Evolutionary conservation across 2,888 invertebrate species (phyloP), one percentile per base, ranked within the genome.

Genomic region (Diadegma fenestrale): DNA sequence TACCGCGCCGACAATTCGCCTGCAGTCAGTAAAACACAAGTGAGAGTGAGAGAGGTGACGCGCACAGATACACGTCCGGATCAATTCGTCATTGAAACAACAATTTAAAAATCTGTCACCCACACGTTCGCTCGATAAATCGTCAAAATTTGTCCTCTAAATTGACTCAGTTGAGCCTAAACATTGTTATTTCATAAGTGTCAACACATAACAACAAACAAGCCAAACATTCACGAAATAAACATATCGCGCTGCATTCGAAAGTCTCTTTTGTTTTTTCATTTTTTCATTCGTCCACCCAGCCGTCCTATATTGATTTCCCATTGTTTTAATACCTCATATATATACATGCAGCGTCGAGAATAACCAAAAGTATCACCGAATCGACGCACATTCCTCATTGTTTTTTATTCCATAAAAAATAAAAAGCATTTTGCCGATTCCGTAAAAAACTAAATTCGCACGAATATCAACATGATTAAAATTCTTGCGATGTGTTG

Each of bases 301-400:
- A 54, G 48, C 41, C 69, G 51, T 68, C 45, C 72, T 82, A 82
- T 85, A 85, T 85, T 85, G 85, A 85, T 85, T 85, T 85, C 77
- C 82, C 82, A 85, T 85, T 85, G 85, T 85, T 85, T 80, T n/a
- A 82, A 85, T 43, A 68, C 76, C 43, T 48, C 33, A 64, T 64
- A 72, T 64, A 72, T 63, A 73, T 64, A 76, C 61, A 78, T 68
- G 30, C 26, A 66, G n/a, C 37, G 48, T 64, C 7, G 26, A 33
- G 48, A 37, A 37, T 33, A 48, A 64, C 14, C 48, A 37, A n/a
- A n/a, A 22, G 37, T n/a, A 64, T 64, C 19, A 19, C 17, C 43
- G 19, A 22, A 19, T 48, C 48, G 26, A 5, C 30, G 43, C 19
- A 12, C 19, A 19, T 22, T 48, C 17, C 30, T n/a, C n/a, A 8